Evolutionary conservation across 92 coral and sea anemone genomes (phyloP).

Genomic region (Paragorgia papillata): DNA sequence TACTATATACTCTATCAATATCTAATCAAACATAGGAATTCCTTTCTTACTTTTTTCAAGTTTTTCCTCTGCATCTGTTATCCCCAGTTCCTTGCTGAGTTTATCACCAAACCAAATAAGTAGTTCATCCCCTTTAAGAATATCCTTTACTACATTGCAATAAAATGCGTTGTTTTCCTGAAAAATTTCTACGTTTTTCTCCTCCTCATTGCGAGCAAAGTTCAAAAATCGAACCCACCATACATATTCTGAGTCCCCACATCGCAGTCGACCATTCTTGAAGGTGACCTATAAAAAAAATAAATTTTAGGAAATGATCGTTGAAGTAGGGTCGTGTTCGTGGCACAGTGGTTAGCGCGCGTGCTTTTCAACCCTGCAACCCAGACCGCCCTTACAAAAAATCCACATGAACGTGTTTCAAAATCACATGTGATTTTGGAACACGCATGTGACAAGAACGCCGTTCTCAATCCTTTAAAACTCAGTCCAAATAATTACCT

Average conservation of each 20-base stretch:
- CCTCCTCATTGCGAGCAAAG: slow-evolving; percentile 80
- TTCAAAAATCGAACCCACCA: slow-evolving; percentile 88
- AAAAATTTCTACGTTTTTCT: slow-evolving; percentile 83
- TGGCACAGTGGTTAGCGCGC: no score
- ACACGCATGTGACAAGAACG: no score
- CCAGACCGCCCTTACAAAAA: no score
- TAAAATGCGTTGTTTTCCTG: slow-evolving; percentile 70
- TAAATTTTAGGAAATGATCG: no score
- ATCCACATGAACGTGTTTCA: no score
- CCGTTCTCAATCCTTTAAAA: no score
- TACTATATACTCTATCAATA: neutral
- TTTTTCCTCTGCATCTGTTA: slow-evolving; percentile 52
- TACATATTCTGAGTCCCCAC: slow-evolving; percentile 81
- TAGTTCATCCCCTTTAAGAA: slow-evolving; percentile 86
- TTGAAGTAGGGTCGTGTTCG: no score
- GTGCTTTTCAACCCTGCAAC: no score
- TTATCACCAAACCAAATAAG: slow-evolving; percentile 78
- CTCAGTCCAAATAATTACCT: no score
- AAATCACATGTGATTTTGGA: no score
- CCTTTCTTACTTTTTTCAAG: slow-evolving; percentile 53
- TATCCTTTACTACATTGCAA: slow-evolving; percentile 70
- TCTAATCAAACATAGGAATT: no score
- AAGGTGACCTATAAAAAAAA: slow-evolving; percentile 66
- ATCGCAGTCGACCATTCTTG: slow-evolving; percentile 76
- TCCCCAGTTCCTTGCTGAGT: slow-evolving; percentile 62